Conservation (phyloP, 2,888 invertebrate species). For the Halocaridina rubra region DNA sequence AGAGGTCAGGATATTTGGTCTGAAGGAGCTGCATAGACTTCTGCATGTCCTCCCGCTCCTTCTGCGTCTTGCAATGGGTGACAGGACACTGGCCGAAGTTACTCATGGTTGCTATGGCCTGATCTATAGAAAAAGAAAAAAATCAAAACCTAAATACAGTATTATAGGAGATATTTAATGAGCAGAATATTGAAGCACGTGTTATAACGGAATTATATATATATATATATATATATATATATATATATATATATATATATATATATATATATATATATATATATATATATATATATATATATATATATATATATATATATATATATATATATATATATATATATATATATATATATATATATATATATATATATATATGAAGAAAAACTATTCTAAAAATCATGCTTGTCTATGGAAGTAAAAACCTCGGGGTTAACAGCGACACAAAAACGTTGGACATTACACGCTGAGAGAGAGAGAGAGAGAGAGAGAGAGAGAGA, state of each 20-base stretch:
- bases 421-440: too few species aligned
- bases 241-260: not conserved
- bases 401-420: too few species aligned
- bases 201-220: not conserved
- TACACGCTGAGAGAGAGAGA: too few species aligned
- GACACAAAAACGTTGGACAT: too few species aligned
- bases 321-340: constrained; percentile 2
- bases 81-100: not conserved
- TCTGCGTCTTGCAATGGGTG: not conserved
- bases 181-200: too few species aligned
- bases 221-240: not conserved
- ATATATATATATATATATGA: not conserved
- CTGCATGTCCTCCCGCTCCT: not conserved
- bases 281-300: not conserved
- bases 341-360: constrained; percentile 1
- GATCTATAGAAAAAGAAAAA: too few species aligned
- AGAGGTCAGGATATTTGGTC: not conserved
- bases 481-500: too few species aligned
- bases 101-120: not conserved
- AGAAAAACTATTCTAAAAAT: too few species aligned
- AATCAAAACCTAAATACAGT: too few species aligned
- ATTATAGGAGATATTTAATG: too few species aligned
- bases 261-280: not conserved
- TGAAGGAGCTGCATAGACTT: not conserved
- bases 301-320: not conserved